These are phyloP conservation scores for Nycteola revayana DNA, from an alignment of 2,888 invertebrate genomes.

Conservation along the genomic window DNA sequence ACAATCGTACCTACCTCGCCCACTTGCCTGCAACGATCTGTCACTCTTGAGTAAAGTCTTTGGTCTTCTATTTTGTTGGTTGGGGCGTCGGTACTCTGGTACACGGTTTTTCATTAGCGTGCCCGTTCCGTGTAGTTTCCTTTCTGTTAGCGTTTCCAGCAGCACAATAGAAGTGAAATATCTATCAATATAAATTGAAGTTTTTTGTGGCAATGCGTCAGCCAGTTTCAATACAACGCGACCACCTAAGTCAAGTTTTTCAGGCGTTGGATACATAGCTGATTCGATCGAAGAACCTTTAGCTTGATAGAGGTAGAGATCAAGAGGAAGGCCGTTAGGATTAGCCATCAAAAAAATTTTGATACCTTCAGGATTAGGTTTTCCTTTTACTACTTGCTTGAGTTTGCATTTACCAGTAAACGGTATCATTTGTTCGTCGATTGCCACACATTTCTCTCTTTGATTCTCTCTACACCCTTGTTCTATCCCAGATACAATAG, in stretches of 20 bases:
- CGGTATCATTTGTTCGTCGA: conserved; percentile 36
- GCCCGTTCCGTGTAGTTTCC: no score
- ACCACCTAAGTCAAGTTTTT: conserved; percentile 24
- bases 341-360: conserved; percentile 32
- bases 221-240: conserved; percentile 23
- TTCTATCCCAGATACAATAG: conserved; percentile 13
- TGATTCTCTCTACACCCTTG: conserved; percentile 15
- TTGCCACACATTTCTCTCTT: conserved; percentile 16
- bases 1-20: no score
- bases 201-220: conserved; percentile 18
- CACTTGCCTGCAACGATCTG: no score
- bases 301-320: conserved; percentile 31
- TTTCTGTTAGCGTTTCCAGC: conserved; percentile 5
- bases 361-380: conserved; percentile 27
- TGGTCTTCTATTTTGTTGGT: no score
- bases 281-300: conserved; percentile 17
- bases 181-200: conserved; percentile 11
- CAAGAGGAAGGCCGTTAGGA: conserved; percentile 24
- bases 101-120: no score
- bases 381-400: conserved; percentile 15
- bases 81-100: no score
- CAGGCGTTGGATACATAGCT: conserved; percentile 13
- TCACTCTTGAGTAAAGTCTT: no score
- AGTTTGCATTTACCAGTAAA: conserved; percentile 20
- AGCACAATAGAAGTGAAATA: conserved; percentile 14